Percentiles rank a stretch among this genome's conserved stretches.
Evolutionary conservation across 2,113 vertebrate species (phyloP).

Genomic region (Thinocorus orbignyianus): DNA sequence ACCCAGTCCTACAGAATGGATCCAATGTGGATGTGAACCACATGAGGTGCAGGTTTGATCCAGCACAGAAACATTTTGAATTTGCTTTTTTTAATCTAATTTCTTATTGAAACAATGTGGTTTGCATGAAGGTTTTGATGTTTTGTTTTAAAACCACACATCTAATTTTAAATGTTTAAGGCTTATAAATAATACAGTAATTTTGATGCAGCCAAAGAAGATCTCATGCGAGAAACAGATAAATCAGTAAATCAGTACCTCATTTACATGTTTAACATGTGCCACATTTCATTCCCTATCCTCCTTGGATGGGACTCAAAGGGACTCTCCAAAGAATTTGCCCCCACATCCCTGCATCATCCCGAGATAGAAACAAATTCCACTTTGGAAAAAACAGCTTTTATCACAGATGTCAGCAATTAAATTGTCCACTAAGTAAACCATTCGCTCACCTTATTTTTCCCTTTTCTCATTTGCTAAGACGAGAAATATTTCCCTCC

Average conservation of each 20-base stretch:
- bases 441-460: conserved; percentile 24
- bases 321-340: conserved; percentile 51
- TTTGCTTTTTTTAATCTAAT: conserved; percentile 45
- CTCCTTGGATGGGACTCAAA: conserved; percentile 62
- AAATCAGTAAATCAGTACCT: conserved; percentile 60
- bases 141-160: conserved; percentile 73
- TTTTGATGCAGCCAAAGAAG: conserved; percentile 61
- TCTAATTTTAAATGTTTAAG: conserved; percentile 75
- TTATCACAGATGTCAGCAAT: conserved; percentile 63
- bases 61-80: conserved; percentile 50
- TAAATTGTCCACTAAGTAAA: conserved; percentile 9
- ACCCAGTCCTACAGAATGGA: conserved; percentile 17
- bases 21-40: conserved; percentile 40
- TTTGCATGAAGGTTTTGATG: conserved; percentile 71
- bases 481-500: neutral
- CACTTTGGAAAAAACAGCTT: neutral
- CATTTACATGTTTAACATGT: conserved; percentile 65
- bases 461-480: neutral
- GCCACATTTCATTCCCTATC: conserved; percentile 65
- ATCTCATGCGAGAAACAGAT: conserved; percentile 68
- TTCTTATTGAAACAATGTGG: conserved; percentile 72
- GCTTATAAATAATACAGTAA: conserved; percentile 72
- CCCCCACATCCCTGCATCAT: conserved; percentile 35
- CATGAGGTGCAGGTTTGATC: conserved; percentile 63
- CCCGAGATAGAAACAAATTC: conserved; percentile 34